phyloP scores from a whole-genome alignment of 37 sponge, comb jelly and placozoan genomes.

The Bolinopsis microptera region DNA sequence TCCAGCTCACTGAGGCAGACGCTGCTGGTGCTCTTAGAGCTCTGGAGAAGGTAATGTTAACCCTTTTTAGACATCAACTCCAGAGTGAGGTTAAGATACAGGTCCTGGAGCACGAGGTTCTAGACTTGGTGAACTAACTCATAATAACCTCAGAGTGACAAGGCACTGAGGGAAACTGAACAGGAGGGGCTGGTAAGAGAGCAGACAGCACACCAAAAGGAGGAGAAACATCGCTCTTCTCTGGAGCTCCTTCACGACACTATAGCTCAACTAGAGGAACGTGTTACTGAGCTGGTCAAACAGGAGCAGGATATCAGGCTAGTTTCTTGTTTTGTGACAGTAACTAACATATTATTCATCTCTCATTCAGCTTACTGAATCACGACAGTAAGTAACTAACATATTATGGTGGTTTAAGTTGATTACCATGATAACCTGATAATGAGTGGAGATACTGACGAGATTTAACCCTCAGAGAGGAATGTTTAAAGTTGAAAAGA shows the following conservation, averaged over 20 bases:
- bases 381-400: too few species aligned
- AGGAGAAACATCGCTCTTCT: neutral
- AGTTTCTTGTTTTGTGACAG: too few species aligned
- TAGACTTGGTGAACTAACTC: too few species aligned
- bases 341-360: too few species aligned
- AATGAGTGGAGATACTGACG: too few species aligned
- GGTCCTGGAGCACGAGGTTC: too few species aligned
- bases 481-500: neutral
- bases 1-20: neutral
- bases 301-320: neutral
- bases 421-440: too few species aligned
- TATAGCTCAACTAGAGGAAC: neutral
- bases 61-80: too few species aligned
- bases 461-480: too few species aligned
- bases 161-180: neutral
- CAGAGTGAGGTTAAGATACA: too few species aligned
- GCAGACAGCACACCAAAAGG: neutral
- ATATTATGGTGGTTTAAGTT: too few species aligned
- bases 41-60: conserved; percentile 19
- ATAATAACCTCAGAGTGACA: conserved; percentile 10
- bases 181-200: neutral
- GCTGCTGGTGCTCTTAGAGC: neutral
- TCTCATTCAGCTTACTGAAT: too few species aligned
- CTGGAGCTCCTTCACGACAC: neutral
- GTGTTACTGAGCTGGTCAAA: neutral